A percentile compares a stretch with the other conserved stretches of the same genome.
These are phyloP conservation scores for Oxytorus armatus DNA, from an alignment of 2,888 invertebrate genomes.

Conservation along the genomic window DNA sequence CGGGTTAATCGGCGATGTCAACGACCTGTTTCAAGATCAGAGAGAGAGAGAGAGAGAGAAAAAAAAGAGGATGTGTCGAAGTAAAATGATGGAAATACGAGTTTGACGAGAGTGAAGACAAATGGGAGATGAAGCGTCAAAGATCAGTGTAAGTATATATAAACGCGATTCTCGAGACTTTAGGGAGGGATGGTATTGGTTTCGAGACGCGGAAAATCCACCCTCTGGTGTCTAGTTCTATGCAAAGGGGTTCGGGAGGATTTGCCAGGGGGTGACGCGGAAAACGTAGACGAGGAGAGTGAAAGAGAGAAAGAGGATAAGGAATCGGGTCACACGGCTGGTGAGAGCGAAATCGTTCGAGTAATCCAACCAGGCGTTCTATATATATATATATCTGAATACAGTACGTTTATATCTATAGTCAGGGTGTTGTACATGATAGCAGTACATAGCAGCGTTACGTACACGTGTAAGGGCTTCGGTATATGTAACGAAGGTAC, in stretches of 20 bases:
- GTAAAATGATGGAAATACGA: conserved; percentile 43
- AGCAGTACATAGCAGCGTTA: conserved; percentile 47
- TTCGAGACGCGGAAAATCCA: conserved; percentile 63
- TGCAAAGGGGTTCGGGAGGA: not conserved
- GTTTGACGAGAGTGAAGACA: conserved; percentile 35
- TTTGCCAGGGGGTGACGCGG: conserved; percentile 62
- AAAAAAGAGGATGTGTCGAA: conserved; percentile 33
- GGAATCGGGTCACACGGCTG: conserved; percentile 39
- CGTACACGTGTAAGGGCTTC: conserved; percentile 56
- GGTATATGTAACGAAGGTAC: conserved; percentile 53
- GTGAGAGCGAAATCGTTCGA: conserved; percentile 65
- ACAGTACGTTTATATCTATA: conserved; percentile 20
- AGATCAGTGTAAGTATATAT: conserved; percentile 29
- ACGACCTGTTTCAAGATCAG: conserved; percentile 13
- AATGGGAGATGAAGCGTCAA: conserved; percentile 39
- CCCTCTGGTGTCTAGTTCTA: conserved; percentile 48
- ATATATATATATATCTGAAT: conserved; percentile 19
- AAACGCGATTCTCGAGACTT: conserved; percentile 40
- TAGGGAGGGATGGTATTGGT: conserved; percentile 36
- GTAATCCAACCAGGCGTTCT: conserved; percentile 67
- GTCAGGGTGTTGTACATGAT: conserved; percentile 22
- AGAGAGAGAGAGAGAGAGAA: not conserved
- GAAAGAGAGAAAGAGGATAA: conserved; percentile 42
- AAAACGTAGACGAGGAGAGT: conserved; percentile 37
- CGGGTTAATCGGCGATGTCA: conserved; percentile 3